Percentiles rank a stretch among this genome's conserved stretches.
Evolutionary conservation across 2,888 invertebrate species (phyloP).

Genomic region (Lithophane ornitopus): DNA sequence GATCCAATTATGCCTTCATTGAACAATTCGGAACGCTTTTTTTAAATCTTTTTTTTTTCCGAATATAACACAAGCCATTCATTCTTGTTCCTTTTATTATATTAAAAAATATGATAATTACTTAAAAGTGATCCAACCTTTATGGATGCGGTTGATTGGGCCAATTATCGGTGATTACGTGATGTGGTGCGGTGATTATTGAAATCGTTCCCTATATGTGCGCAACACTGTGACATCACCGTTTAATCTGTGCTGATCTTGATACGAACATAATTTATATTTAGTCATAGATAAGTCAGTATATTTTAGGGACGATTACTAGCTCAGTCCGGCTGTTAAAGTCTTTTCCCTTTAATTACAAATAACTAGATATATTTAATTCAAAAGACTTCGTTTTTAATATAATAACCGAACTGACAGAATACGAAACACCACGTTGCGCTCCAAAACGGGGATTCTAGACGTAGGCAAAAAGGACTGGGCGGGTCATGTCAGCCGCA

Average conservation of each 20-base stretch:
- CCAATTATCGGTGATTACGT: constrained; percentile 63
- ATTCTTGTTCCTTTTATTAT: constrained; percentile 55
- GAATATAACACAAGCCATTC: constrained; percentile 31
- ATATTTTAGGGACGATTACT: too few relatives aligned
- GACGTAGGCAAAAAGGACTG: too few relatives aligned
- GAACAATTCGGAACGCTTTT: constrained; percentile 46
- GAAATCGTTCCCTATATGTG: constrained; percentile 51
- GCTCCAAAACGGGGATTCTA: too few relatives aligned
- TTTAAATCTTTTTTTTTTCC: constrained; percentile 32
- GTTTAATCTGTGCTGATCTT: constrained; percentile 19
- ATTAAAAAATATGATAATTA: constrained; percentile 56
- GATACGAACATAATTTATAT: constrained; percentile 2
- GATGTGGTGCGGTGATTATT: constrained; percentile 48
- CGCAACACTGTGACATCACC: constrained; percentile 59
- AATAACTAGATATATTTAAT: background rate
- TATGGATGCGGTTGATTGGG: constrained; percentile 61
- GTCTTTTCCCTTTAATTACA: too few relatives aligned
- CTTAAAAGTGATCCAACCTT: constrained; percentile 66
- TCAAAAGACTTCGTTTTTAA: background rate
- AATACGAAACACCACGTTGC: too few relatives aligned
- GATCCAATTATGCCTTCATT: constrained; percentile 34
- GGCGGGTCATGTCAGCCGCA: too few relatives aligned
- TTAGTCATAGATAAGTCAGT: background rate
- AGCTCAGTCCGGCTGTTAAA: background rate
- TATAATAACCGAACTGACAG: too few relatives aligned